Evolutionary conservation across 2,797 vertebrate species (phyloP).

Genomic region (Etheostoma nigrum): DNA sequence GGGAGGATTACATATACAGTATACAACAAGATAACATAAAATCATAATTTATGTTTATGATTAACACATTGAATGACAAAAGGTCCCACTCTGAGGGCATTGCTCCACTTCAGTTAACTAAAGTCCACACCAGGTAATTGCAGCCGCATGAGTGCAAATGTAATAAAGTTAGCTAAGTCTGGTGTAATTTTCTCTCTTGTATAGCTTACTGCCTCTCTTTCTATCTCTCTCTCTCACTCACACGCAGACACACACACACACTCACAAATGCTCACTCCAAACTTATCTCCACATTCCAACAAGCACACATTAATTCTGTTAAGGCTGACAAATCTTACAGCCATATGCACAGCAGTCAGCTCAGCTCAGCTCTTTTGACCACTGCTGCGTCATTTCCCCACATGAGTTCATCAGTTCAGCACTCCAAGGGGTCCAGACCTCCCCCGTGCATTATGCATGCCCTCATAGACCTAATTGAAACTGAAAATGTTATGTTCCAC

Average conservation of each 20-base stretch:
- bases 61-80: constrained; percentile 1
- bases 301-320: constrained; percentile 66
- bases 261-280: constrained; percentile 15
- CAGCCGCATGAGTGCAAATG: constrained; percentile 34
- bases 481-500: constrained; percentile 89
- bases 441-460: constrained; percentile 82
- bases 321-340: constrained; percentile 64
- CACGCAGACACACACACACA: background rate
- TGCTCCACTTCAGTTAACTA: constrained; percentile 7
- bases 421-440: constrained; percentile 67
- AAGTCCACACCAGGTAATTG: constrained; percentile 47
- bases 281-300: constrained; percentile 58
- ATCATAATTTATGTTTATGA: background rate
- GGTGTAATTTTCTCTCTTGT: constrained; percentile 55
- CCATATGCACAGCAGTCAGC: constrained; percentile 50
- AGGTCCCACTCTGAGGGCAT: constrained; percentile 1
- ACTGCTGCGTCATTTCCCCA: constrained; percentile 48
- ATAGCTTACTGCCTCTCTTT: constrained; percentile 20
- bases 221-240: constrained; percentile 12
- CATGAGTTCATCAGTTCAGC: constrained; percentile 65
- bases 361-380: constrained; percentile 46
- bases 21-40: constrained; percentile 8
- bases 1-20: background rate
- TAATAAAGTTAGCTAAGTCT: constrained; percentile 53
- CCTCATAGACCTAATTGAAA: constrained; percentile 87